Conservation (phyloP, 2,888 invertebrate species). For the Eupithecia inturbata region DNA sequence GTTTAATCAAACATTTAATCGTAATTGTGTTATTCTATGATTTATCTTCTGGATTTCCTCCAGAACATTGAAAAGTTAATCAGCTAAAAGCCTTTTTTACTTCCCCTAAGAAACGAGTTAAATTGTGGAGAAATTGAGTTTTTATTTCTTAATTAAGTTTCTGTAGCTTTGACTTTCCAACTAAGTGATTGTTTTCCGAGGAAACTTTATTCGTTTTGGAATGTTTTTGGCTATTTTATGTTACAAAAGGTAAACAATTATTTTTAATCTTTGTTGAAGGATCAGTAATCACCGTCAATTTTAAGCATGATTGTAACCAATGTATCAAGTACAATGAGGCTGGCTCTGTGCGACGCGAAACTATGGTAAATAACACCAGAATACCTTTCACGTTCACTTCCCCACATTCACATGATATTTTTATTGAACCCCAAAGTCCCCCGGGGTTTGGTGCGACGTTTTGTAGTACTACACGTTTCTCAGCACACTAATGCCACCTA, state of each 20-base stretch:
- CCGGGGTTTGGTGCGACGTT: not conserved
- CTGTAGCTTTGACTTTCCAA: slow-evolving; percentile 14
- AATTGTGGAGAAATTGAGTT: slow-evolving; percentile 68
- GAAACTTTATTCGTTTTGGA: not conserved
- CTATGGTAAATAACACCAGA: not conserved
- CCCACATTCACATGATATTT: not conserved
- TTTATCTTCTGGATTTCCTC: slow-evolving; percentile 73
- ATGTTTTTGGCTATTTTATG: not conserved
- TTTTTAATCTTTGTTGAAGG: not conserved
- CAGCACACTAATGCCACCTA: not conserved
- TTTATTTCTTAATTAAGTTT: slow-evolving; percentile 65
- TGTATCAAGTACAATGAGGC: not conserved
- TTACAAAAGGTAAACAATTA: not conserved
- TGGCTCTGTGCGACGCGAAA: not conserved
- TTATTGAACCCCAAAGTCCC: not conserved
- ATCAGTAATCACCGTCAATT: not conserved
- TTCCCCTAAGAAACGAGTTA: slow-evolving; percentile 56
- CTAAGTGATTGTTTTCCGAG: slow-evolving; percentile 20
- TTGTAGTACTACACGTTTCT: not conserved
- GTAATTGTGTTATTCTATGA: slow-evolving; percentile 77
- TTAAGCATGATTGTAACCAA: not conserved
- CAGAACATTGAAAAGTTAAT: slow-evolving; percentile 79
- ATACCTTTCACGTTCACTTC: not conserved
- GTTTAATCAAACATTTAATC: slow-evolving; percentile 70
- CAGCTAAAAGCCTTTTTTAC: slow-evolving; percentile 78